A percentile compares a stretch with the other conserved stretches of the same genome.
Evolutionary conservation across 2,797 vertebrate genomes (phyloP).

Genomic region (Hippoglossus hippoglossus): DNA sequence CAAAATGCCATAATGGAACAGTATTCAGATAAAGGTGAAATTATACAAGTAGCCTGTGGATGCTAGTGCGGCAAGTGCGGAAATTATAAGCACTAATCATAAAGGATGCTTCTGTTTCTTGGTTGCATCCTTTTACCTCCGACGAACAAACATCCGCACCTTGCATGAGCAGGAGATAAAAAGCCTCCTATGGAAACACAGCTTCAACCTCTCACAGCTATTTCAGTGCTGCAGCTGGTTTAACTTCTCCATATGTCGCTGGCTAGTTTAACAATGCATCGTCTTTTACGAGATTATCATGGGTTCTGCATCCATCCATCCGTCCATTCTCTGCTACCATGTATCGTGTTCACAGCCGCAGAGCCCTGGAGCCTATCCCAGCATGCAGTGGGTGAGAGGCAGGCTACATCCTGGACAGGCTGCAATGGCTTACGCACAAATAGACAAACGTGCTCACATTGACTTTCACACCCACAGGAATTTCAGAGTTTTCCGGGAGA

Average conservation of each 20-base stretch:
- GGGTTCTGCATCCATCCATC: constrained; percentile 5
- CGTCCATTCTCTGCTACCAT: not conserved
- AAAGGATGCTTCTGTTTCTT: not conserved
- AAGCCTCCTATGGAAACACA: constrained; percentile 19
- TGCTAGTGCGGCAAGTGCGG: too few species aligned
- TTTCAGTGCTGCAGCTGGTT: constrained; percentile 5
- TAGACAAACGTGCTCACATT: constrained; percentile 4
- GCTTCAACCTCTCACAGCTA: constrained; percentile 14
- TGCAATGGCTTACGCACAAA: not conserved
- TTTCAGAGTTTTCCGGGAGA: constrained; percentile 21
- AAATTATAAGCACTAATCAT: not conserved
- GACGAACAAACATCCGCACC: constrained; percentile 11
- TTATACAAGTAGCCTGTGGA: not conserved
- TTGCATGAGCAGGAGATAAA: constrained; percentile 13
- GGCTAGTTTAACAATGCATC: not conserved
- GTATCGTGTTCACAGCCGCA: not conserved
- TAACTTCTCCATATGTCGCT: constrained; percentile 7
- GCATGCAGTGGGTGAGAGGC: constrained; percentile 17
- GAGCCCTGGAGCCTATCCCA: constrained; percentile 12
- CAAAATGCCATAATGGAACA: not conserved
- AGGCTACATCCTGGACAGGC: constrained; percentile 1
- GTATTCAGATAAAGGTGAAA: not conserved
- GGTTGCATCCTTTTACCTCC: constrained; percentile 1
- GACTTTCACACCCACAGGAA: constrained; percentile 19
- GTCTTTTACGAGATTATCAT: not conserved